phyloP scores from a whole-genome alignment of 2,888 invertebrate genomes.

The Nomada ferruginata region DNA sequence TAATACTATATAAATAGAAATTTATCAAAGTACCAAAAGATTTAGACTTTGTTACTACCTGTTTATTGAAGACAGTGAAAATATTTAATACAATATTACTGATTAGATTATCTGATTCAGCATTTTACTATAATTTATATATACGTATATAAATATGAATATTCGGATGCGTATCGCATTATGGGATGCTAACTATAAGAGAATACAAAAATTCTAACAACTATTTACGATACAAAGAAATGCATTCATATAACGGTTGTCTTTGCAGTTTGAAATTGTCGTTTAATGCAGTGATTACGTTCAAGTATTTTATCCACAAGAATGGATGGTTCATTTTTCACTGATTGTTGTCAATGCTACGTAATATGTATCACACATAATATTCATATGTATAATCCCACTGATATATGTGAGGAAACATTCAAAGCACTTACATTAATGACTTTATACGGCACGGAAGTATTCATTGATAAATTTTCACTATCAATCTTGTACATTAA shows the following conservation, averaged over 20 bases:
- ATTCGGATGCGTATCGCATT: conserved; percentile 36
- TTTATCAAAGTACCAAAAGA: conserved; percentile 70
- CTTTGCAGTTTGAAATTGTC: conserved; percentile 19
- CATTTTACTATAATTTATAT: conserved; percentile 64
- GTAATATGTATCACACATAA: conserved; percentile 63
- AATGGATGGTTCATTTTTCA: conserved; percentile 33
- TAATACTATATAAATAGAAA: conserved; percentile 65
- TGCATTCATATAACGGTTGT: conserved; percentile 25
- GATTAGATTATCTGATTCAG: conserved; percentile 52
- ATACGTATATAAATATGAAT: conserved; percentile 51
- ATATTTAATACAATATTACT: conserved; percentile 60
- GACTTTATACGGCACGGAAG: conserved; percentile 52
- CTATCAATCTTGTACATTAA: conserved; percentile 28
- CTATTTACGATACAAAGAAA: conserved; percentile 47
- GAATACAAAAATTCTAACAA: conserved; percentile 40
- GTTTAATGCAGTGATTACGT: conserved; percentile 31
- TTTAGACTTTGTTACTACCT: conserved; percentile 65
- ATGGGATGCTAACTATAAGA: conserved; percentile 36
- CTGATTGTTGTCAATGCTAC: conserved; percentile 57
- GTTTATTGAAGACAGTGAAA: conserved; percentile 58
- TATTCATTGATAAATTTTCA: conserved; percentile 31
- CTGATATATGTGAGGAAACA: conserved; percentile 61
- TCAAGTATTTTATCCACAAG: conserved; percentile 11
- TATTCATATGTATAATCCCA: conserved; percentile 64
- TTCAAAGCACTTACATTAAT: conserved; percentile 59